Evolutionary conservation across 2,888 invertebrate genomes (phyloP), one percentile per base, ranked within the genome.

Genomic region (Parnassius smintheus): DNA sequence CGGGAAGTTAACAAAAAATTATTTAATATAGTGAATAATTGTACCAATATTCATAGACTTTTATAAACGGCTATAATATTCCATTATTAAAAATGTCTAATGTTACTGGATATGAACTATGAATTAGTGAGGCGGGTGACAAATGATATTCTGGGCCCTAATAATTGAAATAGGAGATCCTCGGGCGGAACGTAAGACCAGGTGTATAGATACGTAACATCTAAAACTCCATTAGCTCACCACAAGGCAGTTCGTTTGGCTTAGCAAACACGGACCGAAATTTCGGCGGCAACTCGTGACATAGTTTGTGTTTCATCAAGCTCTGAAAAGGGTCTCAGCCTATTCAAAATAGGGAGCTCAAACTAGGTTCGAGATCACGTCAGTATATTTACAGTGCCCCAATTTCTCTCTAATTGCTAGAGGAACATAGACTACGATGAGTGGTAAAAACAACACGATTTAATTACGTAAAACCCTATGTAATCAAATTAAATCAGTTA

Each of bases 261-360:
- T 78, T 74, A 75, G 80, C 83, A 85, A 85, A 87, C 85, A 83
- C 68, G 71, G 75, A 68, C 75, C 70, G 72, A 82, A 88, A 86
- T 86, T 89, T 88, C 76, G 86, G 85, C 79, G 77, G 78, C 77
- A 72, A 76, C 82, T 70, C 75, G 77, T 86, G 88, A 85, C 89
- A 87, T 78, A 88, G 88, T 90, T 90, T 90, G 86, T 87, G 81
- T 88, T 89, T 82, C 90, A 89, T 91, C 87, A 85, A 81, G 80
- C 73, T 70, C 75, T 86, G 83, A 87, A 86, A 84, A 82, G 78
- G 76, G 68, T 73, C 70, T 70, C 72, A 71, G 71, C 70, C 80
- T 76, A 83, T 85, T 85, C 80, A 85, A 78, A 77, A 76, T 70
- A 76, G 75, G 74, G 68, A 76, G 75, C 63, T 76, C 77, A 85